Percentiles rank a stretch among this genome's conserved stretches.
Evolutionary conservation across 2,888 invertebrate genomes (phyloP).

Genomic region (Agrypnus murinus): DNA sequence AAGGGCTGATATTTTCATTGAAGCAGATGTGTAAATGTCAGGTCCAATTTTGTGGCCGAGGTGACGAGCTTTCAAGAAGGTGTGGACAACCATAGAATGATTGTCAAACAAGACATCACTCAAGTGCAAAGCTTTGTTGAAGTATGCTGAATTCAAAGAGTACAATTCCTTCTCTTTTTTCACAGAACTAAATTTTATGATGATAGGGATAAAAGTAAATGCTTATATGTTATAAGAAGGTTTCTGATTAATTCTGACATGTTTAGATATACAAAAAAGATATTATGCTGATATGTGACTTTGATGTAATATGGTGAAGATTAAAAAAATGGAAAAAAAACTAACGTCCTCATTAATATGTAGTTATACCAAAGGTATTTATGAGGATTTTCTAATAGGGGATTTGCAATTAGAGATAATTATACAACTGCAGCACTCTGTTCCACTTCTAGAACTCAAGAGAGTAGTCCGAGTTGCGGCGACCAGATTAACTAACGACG

Average conservation of each 20-base stretch:
- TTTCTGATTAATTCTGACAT: no score
- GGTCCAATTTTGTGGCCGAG: slow-evolving; percentile 65
- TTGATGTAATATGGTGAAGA: neutral
- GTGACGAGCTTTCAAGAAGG: slow-evolving; percentile 69
- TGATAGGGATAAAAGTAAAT: neutral
- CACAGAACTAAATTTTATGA: slow-evolving; percentile 24
- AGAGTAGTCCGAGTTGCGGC: slow-evolving; percentile 62
- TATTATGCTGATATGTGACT: no score
- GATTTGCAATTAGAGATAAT: slow-evolving; percentile 70
- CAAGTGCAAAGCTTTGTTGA: slow-evolving; percentile 49
- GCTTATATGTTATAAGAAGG: no score
- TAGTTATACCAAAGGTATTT: slow-evolving; percentile 11
- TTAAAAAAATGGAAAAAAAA: slow-evolving; percentile 2
- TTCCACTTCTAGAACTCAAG: slow-evolving; percentile 53
- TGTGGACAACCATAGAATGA: slow-evolving; percentile 68
- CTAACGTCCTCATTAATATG: slow-evolving; percentile 41
- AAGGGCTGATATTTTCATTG: slow-evolving; percentile 39
- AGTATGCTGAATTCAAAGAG: slow-evolving; percentile 38
- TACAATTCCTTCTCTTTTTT: slow-evolving; percentile 2
- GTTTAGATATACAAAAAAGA: no score
- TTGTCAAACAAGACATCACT: slow-evolving; percentile 70
- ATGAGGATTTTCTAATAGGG: slow-evolving; percentile 52
- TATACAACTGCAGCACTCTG: slow-evolving; percentile 65
- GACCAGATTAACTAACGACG: slow-evolving; percentile 68
- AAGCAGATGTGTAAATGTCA: slow-evolving; percentile 63